Base-by-base conservation (phyloP, 2,797 vertebrate species). In the Streptopelia turtur region DNA sequence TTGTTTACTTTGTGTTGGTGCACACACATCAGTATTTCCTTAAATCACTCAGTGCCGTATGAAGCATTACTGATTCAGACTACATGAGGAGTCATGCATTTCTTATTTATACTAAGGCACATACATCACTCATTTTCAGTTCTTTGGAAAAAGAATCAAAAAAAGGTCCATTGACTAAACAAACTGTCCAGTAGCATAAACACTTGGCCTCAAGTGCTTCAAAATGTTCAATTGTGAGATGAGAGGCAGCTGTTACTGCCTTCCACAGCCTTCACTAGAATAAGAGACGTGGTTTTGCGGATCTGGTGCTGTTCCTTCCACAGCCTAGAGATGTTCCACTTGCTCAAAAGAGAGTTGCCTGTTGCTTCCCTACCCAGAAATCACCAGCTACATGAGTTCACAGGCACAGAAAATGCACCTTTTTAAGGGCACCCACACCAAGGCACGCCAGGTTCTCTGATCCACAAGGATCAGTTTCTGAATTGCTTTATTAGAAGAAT, bases 151-250 rank as follows among this genome's bases (percentile, higher is more conserved):
- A 49, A 15, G 31, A 78, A 94, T 37, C 4, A 72, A 28, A 87
- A 87, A 68, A 86, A 56, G 41, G 30, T 50, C 69, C 50, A 75
- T 37, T 90, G 88, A 87, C 77, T 94, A 97, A 97, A 97, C 94
- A 94, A 96, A 95, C 49, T 91, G 45, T 87, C 91, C 84, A 69
- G 89, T 90, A 96, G 90, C 91, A 92, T 85, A 94, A 95, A 92
- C 84, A 96, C 87, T 75, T 91, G 28, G 39, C 69, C 76, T 93
- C 55, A 91, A 95, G 49, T 87, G 22, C 57, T 93, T 96, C 80
- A 78, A 66, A 70, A 85, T 81, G 63, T 83, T 97, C 78, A 89
- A 89, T 77, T 94, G 68, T 33, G 60, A 72, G 74, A 71, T 59
- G 88, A 96, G 82, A 94, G 69, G 89, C 95, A 97, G 95, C 92